phyloP scores from a whole-genome alignment of 2,797 vertebrate species.

The Sylvia borin region DNA sequence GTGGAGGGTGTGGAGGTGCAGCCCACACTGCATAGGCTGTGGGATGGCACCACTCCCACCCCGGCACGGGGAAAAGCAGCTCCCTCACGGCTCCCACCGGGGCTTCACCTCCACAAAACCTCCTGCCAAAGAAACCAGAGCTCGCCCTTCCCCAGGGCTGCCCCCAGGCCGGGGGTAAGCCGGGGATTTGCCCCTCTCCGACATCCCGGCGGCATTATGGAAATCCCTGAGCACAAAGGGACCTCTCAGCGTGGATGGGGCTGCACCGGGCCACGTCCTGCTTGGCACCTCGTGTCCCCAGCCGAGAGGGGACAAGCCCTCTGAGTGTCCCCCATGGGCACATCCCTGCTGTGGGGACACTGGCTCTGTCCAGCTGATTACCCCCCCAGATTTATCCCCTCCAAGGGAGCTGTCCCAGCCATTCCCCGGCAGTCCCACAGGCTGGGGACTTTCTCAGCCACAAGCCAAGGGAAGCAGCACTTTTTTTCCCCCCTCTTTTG shows the following conservation, averaged over 20 bases:
- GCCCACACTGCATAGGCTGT: background rate
- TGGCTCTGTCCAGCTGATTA: background rate
- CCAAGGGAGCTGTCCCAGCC: fast-evolving
- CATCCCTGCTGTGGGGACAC: fast-evolving
- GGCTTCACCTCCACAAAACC: background rate
- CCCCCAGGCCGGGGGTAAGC: background rate
- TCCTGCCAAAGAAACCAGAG: background rate
- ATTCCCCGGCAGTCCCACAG: background rate
- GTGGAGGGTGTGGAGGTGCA: background rate
- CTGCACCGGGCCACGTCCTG: fast-evolving
- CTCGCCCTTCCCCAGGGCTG: fast-evolving
- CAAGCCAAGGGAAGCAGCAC: background rate
- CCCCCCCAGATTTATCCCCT: background rate
- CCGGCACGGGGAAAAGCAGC: background rate
- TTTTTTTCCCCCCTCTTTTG: background rate
- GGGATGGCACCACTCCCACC: background rate
- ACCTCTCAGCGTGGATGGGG: background rate
- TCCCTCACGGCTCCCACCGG: background rate
- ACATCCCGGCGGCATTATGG: fast-evolving
- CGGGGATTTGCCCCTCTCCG: background rate
- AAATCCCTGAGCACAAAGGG: conserved; percentile 26
- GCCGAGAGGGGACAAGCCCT: fast-evolving
- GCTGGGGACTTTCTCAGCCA: conserved; percentile 8
- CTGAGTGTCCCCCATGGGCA: fast-evolving
- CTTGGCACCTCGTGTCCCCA: fast-evolving